Base-by-base conservation (phyloP, 2,113 vertebrate species). In the Hepsetus odoe region DNA sequence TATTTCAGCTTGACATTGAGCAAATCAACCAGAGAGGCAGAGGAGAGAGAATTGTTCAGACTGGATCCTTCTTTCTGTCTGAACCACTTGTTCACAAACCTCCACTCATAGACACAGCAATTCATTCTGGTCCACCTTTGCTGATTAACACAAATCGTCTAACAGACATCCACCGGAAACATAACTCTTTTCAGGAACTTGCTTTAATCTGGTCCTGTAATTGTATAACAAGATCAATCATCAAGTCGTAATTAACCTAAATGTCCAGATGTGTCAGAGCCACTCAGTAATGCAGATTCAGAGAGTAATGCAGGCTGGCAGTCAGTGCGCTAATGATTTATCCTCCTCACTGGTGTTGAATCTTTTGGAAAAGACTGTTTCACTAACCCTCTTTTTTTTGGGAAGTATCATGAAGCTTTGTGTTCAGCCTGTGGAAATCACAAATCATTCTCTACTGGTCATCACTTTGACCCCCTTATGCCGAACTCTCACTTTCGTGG, bases 1-100 rank as follows among this genome's bases (percentile, higher is more conserved):
- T 53, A 76, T 87, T 71, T 84, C 84, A 80, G 59, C 87, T 82
- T 58, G 67, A 77, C 71, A 77, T 46, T 86, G 80, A 72, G 74
- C 72, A 40, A 77, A 87, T 81, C 46, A 56, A 28, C 51, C 18
- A 49, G 38, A 69, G 65, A 70, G 26, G 49, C 56, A 67, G 32
- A 68, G 69, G 51, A 68, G 28, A 64, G 32, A 24, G 22, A 61
- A 71, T 38, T 32, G 40, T 65, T 56, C 5, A 20, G 70, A 80
- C 12, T 56, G 38, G 56, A 74, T 80, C 44, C 28, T 55, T 85
- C 65, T 67, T 70, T 74, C 59, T 70, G 66, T 77, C 65, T 38
- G 35, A 75, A 73, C 59, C 32, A 35, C 9, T 58, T 40, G 56
- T 79, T 77, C 70, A 74, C 55, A 68, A 49, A 71, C 53, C 42